Percentiles rank a stretch among this genome's conserved stretches.
phyloP scores from a whole-genome alignment of 1,140 invertebrate species.

The Ctenoplectra terminalis region DNA sequence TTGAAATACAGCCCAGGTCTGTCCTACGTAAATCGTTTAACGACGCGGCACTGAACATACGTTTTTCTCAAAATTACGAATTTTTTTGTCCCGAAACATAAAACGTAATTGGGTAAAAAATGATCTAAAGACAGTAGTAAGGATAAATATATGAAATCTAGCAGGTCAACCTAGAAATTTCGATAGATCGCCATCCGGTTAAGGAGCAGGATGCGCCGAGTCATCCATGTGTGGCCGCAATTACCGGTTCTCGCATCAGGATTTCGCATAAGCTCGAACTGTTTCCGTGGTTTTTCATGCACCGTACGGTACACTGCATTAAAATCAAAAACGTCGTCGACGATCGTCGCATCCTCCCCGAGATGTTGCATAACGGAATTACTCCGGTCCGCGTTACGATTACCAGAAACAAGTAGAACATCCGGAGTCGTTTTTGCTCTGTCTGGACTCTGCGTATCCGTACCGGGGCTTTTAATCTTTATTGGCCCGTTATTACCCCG shows the following conservation, averaged over 20 bases:
- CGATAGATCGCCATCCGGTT: too few relatives aligned
- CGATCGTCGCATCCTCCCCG: constrained; percentile 14
- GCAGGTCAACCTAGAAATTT: too few relatives aligned
- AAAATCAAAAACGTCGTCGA: constrained; percentile 46
- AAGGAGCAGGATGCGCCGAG: neutral
- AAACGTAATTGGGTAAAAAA: too few relatives aligned
- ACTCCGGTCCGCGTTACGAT: constrained; percentile 45
- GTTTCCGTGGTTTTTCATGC: neutral
- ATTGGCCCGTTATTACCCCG: constrained; percentile 18
- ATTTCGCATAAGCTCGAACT: neutral
- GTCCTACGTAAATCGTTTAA: too few relatives aligned
- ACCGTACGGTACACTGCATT: constrained; percentile 36
- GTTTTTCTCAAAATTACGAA: too few relatives aligned
- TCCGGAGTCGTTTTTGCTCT: constrained; percentile 15
- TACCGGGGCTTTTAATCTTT: constrained; percentile 3
- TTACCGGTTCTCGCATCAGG: neutral
- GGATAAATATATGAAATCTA: too few relatives aligned
- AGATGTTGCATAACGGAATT: constrained; percentile 62
- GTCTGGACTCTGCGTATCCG: neutral
- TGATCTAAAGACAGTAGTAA: too few relatives aligned
- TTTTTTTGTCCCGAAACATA: too few relatives aligned
- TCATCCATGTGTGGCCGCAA: neutral
- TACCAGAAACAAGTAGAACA: constrained; percentile 43
- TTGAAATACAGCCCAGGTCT: too few relatives aligned
- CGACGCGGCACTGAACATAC: too few relatives aligned